Percentiles rank a stretch among this genome's conserved stretches.
These are phyloP conservation scores for Alligator mississippiensis DNA, from an alignment of 2,113 vertebrate species.

Conservation along the genomic window DNA sequence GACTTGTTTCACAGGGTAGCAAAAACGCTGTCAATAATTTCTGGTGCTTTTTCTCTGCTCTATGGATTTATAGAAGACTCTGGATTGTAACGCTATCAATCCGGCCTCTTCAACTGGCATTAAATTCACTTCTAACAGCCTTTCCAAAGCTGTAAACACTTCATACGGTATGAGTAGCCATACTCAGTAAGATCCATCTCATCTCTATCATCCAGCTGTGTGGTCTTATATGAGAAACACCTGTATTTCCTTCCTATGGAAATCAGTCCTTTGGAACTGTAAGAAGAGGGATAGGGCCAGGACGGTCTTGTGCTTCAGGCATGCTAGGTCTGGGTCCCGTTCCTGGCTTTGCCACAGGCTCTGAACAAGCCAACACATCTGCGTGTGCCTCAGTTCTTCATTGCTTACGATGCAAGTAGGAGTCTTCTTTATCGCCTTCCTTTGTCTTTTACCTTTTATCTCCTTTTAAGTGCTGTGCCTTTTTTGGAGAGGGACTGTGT, in stretches of 20 bases:
- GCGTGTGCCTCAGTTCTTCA: not conserved
- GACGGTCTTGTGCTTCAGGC: not conserved
- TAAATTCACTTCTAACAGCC: constrained; percentile 21
- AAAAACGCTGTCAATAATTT: constrained; percentile 3
- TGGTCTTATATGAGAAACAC: not conserved
- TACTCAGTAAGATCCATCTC: not conserved
- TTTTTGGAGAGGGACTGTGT: not conserved
- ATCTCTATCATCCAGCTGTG: not conserved
- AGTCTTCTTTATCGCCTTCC: not conserved
- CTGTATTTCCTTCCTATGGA: not conserved
- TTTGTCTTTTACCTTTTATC: too few species aligned
- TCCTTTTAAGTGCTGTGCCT: too few species aligned
- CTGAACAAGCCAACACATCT: not conserved
- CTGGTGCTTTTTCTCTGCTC: not conserved
- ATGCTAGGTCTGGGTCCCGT: too few species aligned
- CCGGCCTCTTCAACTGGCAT: constrained; percentile 11
- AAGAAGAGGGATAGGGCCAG: not conserved
- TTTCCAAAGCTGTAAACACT: constrained; percentile 26
- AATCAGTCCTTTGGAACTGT: not conserved
- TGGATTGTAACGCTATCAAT: not conserved
- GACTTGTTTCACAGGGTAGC: not conserved
- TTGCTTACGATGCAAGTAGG: not conserved
- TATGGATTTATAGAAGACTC: constrained; percentile 11
- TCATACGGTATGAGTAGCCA: not conserved
- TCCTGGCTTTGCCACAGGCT: not conserved